Conservation (phyloP, 2,888 invertebrate species). For the Phania funesta region DNA sequence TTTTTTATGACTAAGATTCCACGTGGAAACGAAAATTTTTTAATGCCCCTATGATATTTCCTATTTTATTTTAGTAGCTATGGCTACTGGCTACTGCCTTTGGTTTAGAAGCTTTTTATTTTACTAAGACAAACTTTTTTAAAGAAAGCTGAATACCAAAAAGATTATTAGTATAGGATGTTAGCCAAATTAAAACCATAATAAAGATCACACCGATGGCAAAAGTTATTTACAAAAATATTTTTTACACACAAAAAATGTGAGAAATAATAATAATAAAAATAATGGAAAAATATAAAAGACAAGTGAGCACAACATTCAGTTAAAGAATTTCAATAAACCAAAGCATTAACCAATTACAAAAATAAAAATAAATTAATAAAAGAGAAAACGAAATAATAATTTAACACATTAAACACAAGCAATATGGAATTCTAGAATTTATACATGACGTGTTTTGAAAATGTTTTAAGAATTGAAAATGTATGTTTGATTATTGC, state of each 20-base stretch:
- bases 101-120: no score
- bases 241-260: not conserved
- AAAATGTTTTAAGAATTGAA: not conserved
- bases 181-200: slow-evolving; percentile 51
- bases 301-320: slow-evolving; percentile 25
- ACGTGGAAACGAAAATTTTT: no score
- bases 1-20: no score
- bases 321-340: not conserved
- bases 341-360: slow-evolving; percentile 29
- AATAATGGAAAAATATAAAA: not conserved
- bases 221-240: not conserved
- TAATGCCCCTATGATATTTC: no score
- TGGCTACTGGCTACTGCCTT: no score
- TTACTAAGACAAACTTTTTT: no score
- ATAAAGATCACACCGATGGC: not conserved
- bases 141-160: no score
- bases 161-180: not conserved
- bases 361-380: not conserved
- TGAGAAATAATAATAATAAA: not conserved
- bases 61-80: no score
- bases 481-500: not conserved
- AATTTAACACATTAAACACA: not conserved
- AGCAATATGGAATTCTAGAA: not conserved
- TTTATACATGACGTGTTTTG: not conserved
- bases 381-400: not conserved